A percentile compares a stretch with the other conserved stretches of the same genome.
These are phyloP conservation scores for Amiota minor DNA, from an alignment of 2,888 invertebrate species.

Conservation along the genomic window DNA sequence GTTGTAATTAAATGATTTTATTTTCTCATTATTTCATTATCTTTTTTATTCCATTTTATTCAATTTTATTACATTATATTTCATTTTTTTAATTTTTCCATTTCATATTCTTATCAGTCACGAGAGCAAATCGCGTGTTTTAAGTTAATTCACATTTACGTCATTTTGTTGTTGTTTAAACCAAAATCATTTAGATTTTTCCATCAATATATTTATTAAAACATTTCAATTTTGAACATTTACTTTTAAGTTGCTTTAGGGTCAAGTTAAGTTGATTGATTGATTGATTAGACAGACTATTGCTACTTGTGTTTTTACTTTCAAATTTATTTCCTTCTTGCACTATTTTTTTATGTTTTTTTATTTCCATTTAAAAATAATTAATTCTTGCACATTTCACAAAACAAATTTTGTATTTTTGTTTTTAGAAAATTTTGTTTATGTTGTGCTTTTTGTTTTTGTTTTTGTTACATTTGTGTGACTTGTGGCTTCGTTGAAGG, in stretches of 20 bases:
- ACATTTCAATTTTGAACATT: too few relatives aligned
- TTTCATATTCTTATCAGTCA: conserved; percentile 16
- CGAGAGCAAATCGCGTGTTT: conserved; percentile 22
- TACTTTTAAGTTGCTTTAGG: too few relatives aligned
- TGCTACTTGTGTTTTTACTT: background rate
- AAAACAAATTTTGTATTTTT: background rate
- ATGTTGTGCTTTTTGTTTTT: background rate
- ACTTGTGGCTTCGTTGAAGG: conserved; percentile 11
- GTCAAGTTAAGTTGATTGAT: background rate
- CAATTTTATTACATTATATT: background rate
- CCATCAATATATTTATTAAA: too few relatives aligned
- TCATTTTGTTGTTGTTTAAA: too few relatives aligned
- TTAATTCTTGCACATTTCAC: too few relatives aligned
- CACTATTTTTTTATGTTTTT: background rate
- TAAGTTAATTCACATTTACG: background rate
- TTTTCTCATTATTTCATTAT: background rate
- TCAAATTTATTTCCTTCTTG: background rate
- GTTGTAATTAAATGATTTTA: background rate
- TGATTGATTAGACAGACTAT: background rate
- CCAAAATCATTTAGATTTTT: too few relatives aligned
- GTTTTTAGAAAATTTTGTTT: background rate
- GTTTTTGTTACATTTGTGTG: background rate
- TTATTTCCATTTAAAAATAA: background rate
- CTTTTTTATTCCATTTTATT: background rate
- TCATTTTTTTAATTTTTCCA: background rate